Base-by-base conservation (phyloP, 2,888 invertebrate genomes). In the Orthosia incerta region DNA sequence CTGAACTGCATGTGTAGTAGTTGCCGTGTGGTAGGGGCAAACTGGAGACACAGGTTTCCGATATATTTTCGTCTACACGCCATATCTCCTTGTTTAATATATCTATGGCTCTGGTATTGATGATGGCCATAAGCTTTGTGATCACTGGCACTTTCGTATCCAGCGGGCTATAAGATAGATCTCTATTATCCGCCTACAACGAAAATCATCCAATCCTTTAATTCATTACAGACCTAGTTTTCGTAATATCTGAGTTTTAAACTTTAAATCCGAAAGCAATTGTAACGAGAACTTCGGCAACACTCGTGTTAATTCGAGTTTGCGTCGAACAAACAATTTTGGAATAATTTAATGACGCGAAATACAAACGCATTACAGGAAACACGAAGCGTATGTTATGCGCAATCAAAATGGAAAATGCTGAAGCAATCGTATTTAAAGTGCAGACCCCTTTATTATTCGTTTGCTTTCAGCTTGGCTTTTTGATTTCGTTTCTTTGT, bases 321-420 rank as follows among this genome's bases (percentile, higher is more conserved):
- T 31, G 15, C 15, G 12, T 66, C 7, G n/a, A 48, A 60, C 26
- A 67, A 60, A 60, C 48, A 71, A 45, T 51, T 48, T 13, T n/a
- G 48, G 23, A 39, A 59, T 65, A 59, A 60, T 50, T 76, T 18
- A 67, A 76, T 74, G 46, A 55, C 15, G 15, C 13, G 23, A 39
- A 60, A 76, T 55, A 9, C 20, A 55, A 76, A 53, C 59, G 31
- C 48, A 51, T 64, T 66, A 59, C n/a, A 57, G 15, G 45, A 45
- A 72, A 60, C 20, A 57, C 15, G 26, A 45, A 72, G 31, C 16
- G 13, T 72, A 61, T 61, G 31, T 26, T 20, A n/a, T 13, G 16
- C 26, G 45, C 20, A 18, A 20, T 18, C 46, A 20, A 31, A 18
- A 50, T 46, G 5, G 18, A 71, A 70, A 55, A 23, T 26, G 15